These are phyloP conservation scores for Boleophthalmus pectinirostris DNA, from an alignment of 2,113 vertebrate species.

Conservation along the genomic window DNA sequence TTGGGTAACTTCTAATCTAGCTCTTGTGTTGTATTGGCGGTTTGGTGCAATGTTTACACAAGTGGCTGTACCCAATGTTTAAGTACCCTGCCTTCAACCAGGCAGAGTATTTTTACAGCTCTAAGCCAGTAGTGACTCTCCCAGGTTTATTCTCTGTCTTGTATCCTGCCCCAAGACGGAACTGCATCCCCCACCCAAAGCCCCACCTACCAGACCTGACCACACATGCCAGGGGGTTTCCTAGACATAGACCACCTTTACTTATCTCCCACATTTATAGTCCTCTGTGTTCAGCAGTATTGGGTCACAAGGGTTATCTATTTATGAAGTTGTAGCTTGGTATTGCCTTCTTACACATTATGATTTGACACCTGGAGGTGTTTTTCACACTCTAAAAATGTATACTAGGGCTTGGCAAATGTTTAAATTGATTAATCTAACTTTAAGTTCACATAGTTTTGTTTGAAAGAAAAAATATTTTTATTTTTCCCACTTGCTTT, in stretches of 20 bases:
- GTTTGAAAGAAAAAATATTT: too few relatives aligned
- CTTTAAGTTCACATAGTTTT: too few relatives aligned
- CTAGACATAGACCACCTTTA: background rate
- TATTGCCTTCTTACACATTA: too few relatives aligned
- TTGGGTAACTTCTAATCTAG: conserved; percentile 11
- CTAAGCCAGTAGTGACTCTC: conserved; percentile 28
- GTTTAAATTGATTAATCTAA: background rate
- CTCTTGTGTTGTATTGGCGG: conserved; percentile 43
- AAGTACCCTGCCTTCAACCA: conserved; percentile 45
- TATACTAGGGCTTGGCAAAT: background rate
- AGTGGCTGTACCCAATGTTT: conserved; percentile 49
- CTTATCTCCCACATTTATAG: background rate
- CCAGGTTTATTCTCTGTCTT: conserved; percentile 25
- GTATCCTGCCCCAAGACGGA: conserved; percentile 43
- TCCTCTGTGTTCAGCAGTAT: too few relatives aligned
- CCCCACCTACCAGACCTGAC: conserved; percentile 6
- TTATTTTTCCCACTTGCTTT: too few relatives aligned
- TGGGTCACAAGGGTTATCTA: too few relatives aligned
- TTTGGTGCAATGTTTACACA: conserved; percentile 59
- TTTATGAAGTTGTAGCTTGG: too few relatives aligned
- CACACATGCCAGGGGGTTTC: conserved; percentile 2
- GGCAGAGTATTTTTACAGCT: conserved; percentile 44
- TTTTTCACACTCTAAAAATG: too few relatives aligned
- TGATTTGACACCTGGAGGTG: too few relatives aligned
- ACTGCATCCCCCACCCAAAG: conserved; percentile 21